Evolutionary conservation across 1,140 invertebrate species (phyloP), one percentile per base, ranked within the genome.

Genomic region (Drosophila punjabiensis): DNA sequence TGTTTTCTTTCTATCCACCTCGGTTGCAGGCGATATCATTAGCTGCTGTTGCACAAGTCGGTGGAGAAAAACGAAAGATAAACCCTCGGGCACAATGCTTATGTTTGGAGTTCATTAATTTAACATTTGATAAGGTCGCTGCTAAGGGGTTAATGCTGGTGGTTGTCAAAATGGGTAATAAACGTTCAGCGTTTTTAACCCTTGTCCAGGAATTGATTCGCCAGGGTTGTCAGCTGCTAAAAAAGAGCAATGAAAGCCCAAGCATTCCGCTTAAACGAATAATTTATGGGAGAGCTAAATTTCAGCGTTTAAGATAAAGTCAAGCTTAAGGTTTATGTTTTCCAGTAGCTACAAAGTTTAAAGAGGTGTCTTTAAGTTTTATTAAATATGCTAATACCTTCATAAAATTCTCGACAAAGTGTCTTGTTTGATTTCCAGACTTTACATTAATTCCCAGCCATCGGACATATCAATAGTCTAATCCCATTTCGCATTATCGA

Each of bases 51-150:
- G 64, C 52, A 66, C 61, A 48, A 73, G 50, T 32, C 24, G 39
- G 16, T 30, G 43, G 35, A 16, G 32, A 52, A 71, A 52, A 39
- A 3, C 47, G n/a, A 47, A n/a, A 71, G 68, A 71, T 69, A 69
- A 69, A 33, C 68, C 39, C 37, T 18, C n/a, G 24, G 37, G 63
- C 45, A 41, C 59, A 82, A 82, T 89, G 75, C 76, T 76, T 64
- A 82, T 85, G 82, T 90, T 90, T 80, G 62, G 65, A 68, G 70
- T 82, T 90, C 79, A 90, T 90, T 90, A 90, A 90, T 90, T 90
- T 68, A 73, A 84, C 81, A 90, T 85, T 85, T 86, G 82, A 90
- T 89, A 85, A 90, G 82, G 65, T 48, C 64, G 20, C 28, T 50
- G n/a, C 64, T 33, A 73, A 74, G 55, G 65, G 68, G 68, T 74